Evolutionary conservation across 2,888 invertebrate genomes (phyloP).

Genomic region (Eumacrocentrus americanus): DNA sequence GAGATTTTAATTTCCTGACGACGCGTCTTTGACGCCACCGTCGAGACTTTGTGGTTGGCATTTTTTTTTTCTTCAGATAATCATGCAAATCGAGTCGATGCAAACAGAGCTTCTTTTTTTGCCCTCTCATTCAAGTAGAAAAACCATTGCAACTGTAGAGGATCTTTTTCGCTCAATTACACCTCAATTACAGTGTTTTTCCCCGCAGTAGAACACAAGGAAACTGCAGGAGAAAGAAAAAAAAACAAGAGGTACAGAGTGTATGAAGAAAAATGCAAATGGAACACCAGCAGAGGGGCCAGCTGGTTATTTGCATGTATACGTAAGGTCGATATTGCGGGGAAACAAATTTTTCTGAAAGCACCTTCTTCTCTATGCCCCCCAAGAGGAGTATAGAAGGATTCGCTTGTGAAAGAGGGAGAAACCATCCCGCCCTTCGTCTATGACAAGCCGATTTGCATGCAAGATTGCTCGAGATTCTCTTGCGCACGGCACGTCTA

Average conservation of each 20-base stretch:
- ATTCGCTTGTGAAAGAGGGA: slow-evolving; percentile 38
- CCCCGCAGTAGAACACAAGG: background rate
- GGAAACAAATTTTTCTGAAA: slow-evolving; percentile 38
- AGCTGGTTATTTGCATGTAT: slow-evolving; percentile 34
- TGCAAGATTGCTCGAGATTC: slow-evolving; percentile 45
- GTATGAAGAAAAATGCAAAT: slow-evolving; percentile 34
- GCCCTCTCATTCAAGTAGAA: background rate
- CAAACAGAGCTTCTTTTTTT: background rate
- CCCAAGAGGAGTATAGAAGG: slow-evolving; percentile 43
- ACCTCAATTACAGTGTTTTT: slow-evolving; percentile 9
- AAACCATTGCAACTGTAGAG: slow-evolving; percentile 5
- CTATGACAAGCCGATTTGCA: slow-evolving; percentile 44
- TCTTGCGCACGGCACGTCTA: slow-evolving; percentile 43
- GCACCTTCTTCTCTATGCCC: slow-evolving; percentile 32
- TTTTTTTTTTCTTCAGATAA: background rate
- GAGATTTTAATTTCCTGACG: slow-evolving; percentile 7
- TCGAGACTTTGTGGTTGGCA: background rate
- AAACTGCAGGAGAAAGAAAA: slow-evolving; percentile 8
- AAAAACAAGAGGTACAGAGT: too few relatives aligned
- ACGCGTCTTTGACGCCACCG: background rate
- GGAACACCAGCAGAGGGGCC: slow-evolving; percentile 22
- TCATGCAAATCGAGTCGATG: slow-evolving; percentile 19
- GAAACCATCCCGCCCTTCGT: slow-evolving; percentile 26
- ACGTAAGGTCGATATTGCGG: slow-evolving; percentile 37
- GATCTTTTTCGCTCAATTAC: slow-evolving; percentile 6